Base-by-base conservation (phyloP, 30 jellyfish, hydroid and myxozoan species). In the Rhopilema esculentum region DNA sequence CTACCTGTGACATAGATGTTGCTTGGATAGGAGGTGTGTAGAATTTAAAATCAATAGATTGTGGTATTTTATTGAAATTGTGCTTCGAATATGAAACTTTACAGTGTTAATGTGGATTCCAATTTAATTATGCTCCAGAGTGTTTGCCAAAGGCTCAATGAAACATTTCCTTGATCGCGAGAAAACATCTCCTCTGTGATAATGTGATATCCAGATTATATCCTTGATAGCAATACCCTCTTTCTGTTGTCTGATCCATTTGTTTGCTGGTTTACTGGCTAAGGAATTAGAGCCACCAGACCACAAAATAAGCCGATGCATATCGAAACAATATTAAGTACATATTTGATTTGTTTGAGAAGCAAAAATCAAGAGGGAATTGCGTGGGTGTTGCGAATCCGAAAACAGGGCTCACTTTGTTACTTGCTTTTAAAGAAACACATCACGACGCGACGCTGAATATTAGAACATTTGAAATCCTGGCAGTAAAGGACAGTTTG, bases 271-370 rank as follows among this genome's bases (percentile, higher is more conserved):
- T 33, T 33, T 30, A 6, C 23, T 65, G 7, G 29, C 21, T 1
- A 2, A 30, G 33, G n/a, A 21, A 73, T 73, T 66, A 65, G 70
- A 17, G 1, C 69, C 12, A 66, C 49, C 40, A 73, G 22, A 6
- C 84, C 84, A 30, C 69, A 73, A 19, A 29, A 32, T 73, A 30
- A 73, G 84, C 84, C 69, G 69, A 73, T 28, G 51, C 70, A 73
- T 30, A 30, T 40, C 12, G 6, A 2, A 40, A 40, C 57, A 40
- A 40, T 40, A 40, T 6, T 2, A 40, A 12, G 57, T 40, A 40
- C 57, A 40, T 40, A 40, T 40, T 40, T 40, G 57, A 2, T 12
- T 12, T 40, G 57, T 6, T 40, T 40, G 57, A 40, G 57, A 40
- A 40, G 57, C 57, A 40, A 6, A 40, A 40, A 40, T 40, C 57